A percentile compares a stretch with the other conserved stretches of the same genome.
Conservation (phyloP, 2,797 vertebrate genomes). For the Halcyon chelicuti region DNA sequence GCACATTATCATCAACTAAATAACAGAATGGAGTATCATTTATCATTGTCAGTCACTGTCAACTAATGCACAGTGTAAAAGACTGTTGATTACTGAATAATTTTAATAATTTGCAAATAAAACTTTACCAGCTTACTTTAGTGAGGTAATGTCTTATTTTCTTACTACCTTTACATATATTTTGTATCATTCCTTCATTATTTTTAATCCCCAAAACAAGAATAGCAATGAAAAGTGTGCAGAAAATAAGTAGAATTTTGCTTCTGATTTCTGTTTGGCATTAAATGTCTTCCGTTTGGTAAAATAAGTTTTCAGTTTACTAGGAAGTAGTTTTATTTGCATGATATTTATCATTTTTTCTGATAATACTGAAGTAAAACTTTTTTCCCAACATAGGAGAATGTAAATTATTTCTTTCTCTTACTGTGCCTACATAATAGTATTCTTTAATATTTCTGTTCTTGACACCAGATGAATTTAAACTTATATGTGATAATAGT, state of each 20-base stretch:
- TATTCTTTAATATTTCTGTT: background rate
- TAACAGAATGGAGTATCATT: constrained; percentile 64
- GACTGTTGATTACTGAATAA: constrained; percentile 60
- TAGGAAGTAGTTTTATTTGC: background rate
- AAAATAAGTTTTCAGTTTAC: background rate
- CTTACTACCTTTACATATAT: background rate
- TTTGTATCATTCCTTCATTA: constrained; percentile 8
- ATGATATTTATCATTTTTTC: background rate
- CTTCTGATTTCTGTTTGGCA: background rate
- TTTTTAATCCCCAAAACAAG: constrained; percentile 19
- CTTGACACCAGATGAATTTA: background rate
- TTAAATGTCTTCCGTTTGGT: background rate
- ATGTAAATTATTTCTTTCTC: background rate
- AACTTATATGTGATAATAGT: background rate
- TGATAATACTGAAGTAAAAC: background rate
- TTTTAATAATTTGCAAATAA: constrained; percentile 62
- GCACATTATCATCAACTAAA: constrained; percentile 57
- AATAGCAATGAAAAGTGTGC: background rate
- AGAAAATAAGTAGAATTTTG: background rate
- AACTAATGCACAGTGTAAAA: constrained; percentile 38
- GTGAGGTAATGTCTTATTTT: constrained; percentile 5
- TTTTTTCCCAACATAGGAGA: background rate
- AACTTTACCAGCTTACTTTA: constrained; percentile 17
- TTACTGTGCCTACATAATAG: background rate
- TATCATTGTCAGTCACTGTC: constrained; percentile 64